Conservation (phyloP, 2,797 vertebrate species). For the Hirundo rustica region DNA sequence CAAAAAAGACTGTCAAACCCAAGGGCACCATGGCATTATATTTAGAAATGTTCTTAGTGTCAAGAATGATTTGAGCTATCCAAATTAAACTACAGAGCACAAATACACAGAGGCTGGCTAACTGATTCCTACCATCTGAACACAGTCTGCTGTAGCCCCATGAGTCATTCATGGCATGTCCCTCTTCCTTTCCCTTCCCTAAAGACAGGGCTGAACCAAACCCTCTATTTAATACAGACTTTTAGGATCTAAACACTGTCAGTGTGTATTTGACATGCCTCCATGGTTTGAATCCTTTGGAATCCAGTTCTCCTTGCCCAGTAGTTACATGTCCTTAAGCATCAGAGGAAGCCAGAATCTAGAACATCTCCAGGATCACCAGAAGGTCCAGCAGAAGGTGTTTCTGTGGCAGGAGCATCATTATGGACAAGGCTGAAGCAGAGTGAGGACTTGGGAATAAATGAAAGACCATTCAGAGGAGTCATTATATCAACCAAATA, state of each 20-base stretch:
- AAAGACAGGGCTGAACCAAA: neutral
- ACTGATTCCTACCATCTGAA: neutral
- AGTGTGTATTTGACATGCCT: neutral
- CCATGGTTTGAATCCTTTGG: neutral
- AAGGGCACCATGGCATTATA: neutral
- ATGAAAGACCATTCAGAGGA: neutral
- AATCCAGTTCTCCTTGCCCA: neutral
- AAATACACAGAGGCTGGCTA: neutral
- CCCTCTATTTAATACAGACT: neutral
- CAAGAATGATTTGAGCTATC: neutral
- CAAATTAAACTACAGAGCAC: neutral
- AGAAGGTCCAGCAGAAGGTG: neutral
- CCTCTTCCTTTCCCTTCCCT: neutral
- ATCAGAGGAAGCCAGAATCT: neutral
- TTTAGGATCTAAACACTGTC: neutral
- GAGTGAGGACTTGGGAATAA: neutral
- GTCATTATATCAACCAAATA: neutral
- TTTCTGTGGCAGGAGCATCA: neutral
- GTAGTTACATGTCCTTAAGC: neutral
- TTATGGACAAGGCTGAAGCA: neutral
- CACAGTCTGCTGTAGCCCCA: neutral
- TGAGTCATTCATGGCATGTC: neutral
- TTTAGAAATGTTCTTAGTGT: neutral
- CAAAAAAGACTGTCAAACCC: slow-evolving; percentile 15
- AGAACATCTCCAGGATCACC: neutral